A percentile compares a stretch with the other conserved stretches of the same genome.
phyloP scores from a whole-genome alignment of 2,113 vertebrate species.

The western clawed frog (Xenopus tropicalis) region UCB_Xtro_10.0 CM004443.2:28280501-28281000 shows the following conservation, averaged over 20 bases:
- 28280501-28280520: conserved; percentile 78
- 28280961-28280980: background rate
- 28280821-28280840: conserved; percentile 19
- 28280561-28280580: conserved; percentile 75
- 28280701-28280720: conserved; percentile 48
- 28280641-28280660: conserved; percentile 73
- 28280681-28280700: conserved; percentile 68
- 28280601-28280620: conserved; percentile 61
- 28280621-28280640: conserved; percentile 73
- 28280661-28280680: conserved; percentile 72
- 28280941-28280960: conserved; percentile 15
- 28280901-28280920: conserved; percentile 32
- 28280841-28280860: conserved; percentile 20
- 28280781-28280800: conserved; percentile 41
- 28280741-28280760: conserved; percentile 35
- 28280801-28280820: conserved; percentile 39
- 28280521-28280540: conserved; percentile 67
- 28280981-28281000: background rate
- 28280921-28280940: conserved; percentile 24
- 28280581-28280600: conserved; percentile 79
- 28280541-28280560: conserved; percentile 83
- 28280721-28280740: conserved; percentile 46
- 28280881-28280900: conserved; percentile 39
- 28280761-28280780: conserved; percentile 37
- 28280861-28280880: conserved; percentile 35